Percentiles rank a stretch among this genome's conserved stretches.
Conservation (phyloP, 2,113 vertebrate genomes). For the Scopus umbretta region DNA sequence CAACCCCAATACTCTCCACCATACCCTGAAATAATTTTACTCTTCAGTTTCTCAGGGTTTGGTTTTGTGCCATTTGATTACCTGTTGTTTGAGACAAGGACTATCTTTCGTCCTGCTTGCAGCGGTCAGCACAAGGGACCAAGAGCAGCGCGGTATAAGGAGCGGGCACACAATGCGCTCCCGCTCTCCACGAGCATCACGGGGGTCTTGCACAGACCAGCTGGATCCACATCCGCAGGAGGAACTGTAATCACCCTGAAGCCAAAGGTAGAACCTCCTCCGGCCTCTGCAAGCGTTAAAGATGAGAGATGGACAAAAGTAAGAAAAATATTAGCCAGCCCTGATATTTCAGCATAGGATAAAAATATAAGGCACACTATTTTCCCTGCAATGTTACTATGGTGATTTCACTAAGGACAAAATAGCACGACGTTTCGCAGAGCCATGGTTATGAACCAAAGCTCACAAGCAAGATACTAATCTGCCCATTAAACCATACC, state of each 20-base stretch:
- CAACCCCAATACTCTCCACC: not conserved
- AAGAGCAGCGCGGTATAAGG: not conserved
- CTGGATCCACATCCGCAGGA: not conserved
- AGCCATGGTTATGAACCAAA: not conserved
- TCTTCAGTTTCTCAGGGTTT: not conserved
- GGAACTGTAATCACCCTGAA: not conserved
- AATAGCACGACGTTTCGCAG: not conserved
- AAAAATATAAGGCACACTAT: not conserved
- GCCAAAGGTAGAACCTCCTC: not conserved
- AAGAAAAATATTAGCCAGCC: not conserved
- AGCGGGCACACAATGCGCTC: fast-evolving
- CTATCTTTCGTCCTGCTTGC: not conserved
- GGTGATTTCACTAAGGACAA: not conserved
- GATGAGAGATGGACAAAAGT: not conserved
- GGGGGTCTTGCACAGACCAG: not conserved
- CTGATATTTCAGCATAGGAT: not conserved
- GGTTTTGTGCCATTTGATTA: not conserved
- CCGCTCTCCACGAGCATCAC: fast-evolving
- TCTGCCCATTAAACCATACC: not conserved
- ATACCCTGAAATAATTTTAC: not conserved
- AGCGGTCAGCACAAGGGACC: not conserved
- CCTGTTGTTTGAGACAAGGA: not conserved
- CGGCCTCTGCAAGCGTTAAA: fast-evolving
- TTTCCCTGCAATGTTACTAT: not conserved
- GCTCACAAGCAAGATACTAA: not conserved